A percentile compares a stretch with the other conserved stretches of the same genome.
Conservation (phyloP, 2,888 invertebrate species). For the Listrodromus nycthemerus region DNA sequence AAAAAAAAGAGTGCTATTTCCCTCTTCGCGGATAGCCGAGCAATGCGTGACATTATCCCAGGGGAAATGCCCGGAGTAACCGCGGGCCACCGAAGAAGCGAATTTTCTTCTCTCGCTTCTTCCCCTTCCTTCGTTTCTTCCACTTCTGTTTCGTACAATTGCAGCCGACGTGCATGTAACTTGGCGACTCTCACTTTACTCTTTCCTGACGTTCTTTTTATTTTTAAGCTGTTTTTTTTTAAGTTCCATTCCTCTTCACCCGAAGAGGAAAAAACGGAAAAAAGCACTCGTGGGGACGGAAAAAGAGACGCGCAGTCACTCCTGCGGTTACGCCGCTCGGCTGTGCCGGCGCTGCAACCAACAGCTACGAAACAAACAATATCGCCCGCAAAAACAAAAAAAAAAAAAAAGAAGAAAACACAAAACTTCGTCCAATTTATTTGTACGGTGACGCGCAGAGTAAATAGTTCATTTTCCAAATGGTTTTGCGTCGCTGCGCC, state of each 20-base stretch:
- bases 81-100: constrained; percentile 39
- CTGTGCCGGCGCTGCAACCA: constrained; percentile 7
- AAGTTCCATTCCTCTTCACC: constrained; percentile 5
- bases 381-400: not conserved
- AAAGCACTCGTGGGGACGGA: constrained; percentile 28
- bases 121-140: constrained; percentile 36
- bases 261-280: constrained; percentile 36
- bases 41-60: constrained; percentile 64
- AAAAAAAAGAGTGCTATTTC: constrained; percentile 8
- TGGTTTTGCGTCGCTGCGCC: constrained; percentile 13
- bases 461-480: constrained; percentile 44
- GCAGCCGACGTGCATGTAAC: constrained; percentile 44
- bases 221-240: not conserved
- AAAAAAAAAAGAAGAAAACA: constrained; percentile 22
- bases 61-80: constrained; percentile 70
- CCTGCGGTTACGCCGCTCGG: constrained; percentile 39
- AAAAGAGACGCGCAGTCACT: constrained; percentile 21
- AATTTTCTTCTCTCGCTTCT: constrained; percentile 50
- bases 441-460: not conserved
- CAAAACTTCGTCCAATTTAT: constrained; percentile 39
- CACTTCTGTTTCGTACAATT: constrained; percentile 55
- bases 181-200: constrained; percentile 53
- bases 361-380: constrained; percentile 30
- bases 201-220: constrained; percentile 18
- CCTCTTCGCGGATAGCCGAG: not conserved